Conservation (phyloP, 2,797 vertebrate species). For the Peromyscus melanophrys region DNA sequence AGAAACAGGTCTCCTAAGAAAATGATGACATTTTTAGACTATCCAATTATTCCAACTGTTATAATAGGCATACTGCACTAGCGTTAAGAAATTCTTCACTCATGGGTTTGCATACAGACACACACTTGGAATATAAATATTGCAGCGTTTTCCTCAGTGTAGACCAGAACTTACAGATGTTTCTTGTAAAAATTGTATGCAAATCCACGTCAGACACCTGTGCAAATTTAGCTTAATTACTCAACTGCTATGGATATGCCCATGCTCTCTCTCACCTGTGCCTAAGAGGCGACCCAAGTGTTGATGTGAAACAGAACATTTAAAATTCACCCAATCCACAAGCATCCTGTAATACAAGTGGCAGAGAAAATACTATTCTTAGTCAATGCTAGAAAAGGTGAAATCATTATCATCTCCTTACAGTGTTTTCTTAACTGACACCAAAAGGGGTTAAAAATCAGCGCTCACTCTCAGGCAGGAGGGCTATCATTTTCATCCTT, state of each 20-base stretch:
- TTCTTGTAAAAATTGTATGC: neutral
- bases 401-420: slow-evolving; percentile 13
- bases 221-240: neutral
- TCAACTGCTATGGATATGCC: neutral
- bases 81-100: neutral
- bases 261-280: neutral
- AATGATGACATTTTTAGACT: neutral
- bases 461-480: neutral
- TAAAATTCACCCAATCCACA: neutral
- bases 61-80: neutral
- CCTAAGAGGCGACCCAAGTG: neutral
- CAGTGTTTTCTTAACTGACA: slow-evolving; percentile 11
- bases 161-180: neutral
- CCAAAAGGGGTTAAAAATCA: neutral
- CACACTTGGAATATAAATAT: slow-evolving; percentile 29
- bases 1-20: neutral
- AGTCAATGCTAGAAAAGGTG: neutral
- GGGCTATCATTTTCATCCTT: neutral
- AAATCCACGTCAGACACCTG: neutral
- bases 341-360: neutral
- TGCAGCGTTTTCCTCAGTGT: neutral
- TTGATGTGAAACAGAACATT: neutral
- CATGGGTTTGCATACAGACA: neutral
- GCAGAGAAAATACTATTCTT: slow-evolving; percentile 29
- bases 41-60: neutral